Base-by-base conservation (phyloP, 1,140 invertebrate species). In the Drosophila burlai region DNA sequence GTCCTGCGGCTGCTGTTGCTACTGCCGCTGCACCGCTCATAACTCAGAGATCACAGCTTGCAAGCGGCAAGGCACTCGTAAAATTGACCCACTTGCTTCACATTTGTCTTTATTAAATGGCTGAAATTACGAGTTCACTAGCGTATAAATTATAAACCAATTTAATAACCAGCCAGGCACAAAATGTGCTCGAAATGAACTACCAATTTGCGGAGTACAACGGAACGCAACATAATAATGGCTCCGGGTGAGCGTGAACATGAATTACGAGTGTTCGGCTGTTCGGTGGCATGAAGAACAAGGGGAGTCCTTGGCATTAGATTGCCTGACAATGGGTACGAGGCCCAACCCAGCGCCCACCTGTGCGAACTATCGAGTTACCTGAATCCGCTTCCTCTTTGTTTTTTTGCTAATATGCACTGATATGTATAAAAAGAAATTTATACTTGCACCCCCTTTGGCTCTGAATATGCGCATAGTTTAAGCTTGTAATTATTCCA, bases 61-160 rank as follows among this genome's bases (percentile, higher is more conserved):
- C 21, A 8, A 24, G 18, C 38, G 49, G 26, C 24, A 31, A 2
- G 43, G 59, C 38, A 58, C 45, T 67, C 40, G 29, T 55, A 8
- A 64, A 67, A 71, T 46, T 71, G 69, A 81, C 62, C 81, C 62
- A 81, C 78, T 90, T 84, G 81, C 85, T 31, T 43, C 81, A 79
- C 85, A 90, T 89, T 90, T 85, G 74, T 89, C 86, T 86, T 81
- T 80, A 91, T 89, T 89, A 89, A 81, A 91, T 52, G 67, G 29
- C n/a, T 43, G 46, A 76, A 82, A 76, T 82, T 90, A 90, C 75
- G 81, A 66, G 47, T 68, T 78, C 68, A 31, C 46, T 46, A 66
- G 66, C 61, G 55, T 85, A 89, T 89, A 91, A 89, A 89, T 89
- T 89, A 91, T 80, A 89, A 90, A 85, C 85, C 85, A 89, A 89